Percentiles rank a stretch among this genome's conserved stretches.
Conservation (phyloP, 2,113 vertebrate genomes). For the Brevimyrus niger region DNA sequence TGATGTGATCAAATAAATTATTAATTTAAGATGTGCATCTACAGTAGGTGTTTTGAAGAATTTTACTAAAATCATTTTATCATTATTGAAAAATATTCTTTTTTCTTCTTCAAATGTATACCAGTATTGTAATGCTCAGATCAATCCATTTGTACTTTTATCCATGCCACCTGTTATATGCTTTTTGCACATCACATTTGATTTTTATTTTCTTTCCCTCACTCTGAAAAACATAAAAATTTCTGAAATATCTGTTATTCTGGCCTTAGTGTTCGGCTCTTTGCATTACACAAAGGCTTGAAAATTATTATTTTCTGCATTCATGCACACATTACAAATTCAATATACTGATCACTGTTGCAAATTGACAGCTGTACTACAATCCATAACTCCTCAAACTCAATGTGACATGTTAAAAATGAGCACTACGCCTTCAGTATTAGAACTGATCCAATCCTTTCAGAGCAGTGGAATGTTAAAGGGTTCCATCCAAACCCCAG, state of each 20-base stretch:
- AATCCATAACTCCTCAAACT: not conserved
- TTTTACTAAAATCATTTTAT: not conserved
- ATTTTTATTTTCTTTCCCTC: not conserved
- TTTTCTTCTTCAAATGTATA: constrained; percentile 7
- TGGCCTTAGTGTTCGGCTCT: not conserved
- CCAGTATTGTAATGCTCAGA: not conserved
- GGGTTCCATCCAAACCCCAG: constrained; percentile 50
- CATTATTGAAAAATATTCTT: not conserved
- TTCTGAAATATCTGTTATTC: not conserved
- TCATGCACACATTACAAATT: not conserved
- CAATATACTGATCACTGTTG: not conserved
- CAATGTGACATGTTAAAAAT: not conserved
- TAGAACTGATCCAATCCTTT: constrained; percentile 38
- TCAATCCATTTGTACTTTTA: not conserved
- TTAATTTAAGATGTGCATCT: not conserved
- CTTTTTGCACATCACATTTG: not conserved
- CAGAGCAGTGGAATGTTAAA: constrained; percentile 58
- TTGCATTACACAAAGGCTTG: not conserved
- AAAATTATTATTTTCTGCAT: not conserved
- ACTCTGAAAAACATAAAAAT: not conserved
- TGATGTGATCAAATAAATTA: not conserved
- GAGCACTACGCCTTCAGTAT: not conserved
- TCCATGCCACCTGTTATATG: not conserved
- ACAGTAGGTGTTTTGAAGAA: constrained; percentile 4
- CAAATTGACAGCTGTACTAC: not conserved